A percentile compares a stretch with the other conserved stretches of the same genome.
Evolutionary conservation across 2,113 vertebrate genomes (phyloP).

Genomic region (Podiceps cristatus): DNA sequence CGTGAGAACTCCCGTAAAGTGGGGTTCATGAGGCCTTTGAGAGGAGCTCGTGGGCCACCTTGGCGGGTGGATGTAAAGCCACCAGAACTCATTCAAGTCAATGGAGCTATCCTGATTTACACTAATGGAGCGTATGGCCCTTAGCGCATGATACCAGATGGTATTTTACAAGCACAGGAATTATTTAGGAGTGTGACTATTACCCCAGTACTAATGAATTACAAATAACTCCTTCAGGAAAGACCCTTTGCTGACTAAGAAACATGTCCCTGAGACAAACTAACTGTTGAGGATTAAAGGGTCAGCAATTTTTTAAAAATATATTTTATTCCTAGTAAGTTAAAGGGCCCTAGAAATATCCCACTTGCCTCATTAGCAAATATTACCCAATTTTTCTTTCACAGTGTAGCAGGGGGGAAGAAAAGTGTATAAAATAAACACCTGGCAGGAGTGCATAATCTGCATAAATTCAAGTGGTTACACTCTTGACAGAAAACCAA

Average conservation of each 20-base stretch:
- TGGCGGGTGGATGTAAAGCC: background rate
- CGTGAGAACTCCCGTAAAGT: background rate
- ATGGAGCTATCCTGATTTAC: background rate
- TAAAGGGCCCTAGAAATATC: constrained; percentile 38
- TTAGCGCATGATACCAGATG: constrained; percentile 1
- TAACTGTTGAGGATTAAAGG: constrained; percentile 47
- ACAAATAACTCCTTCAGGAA: constrained; percentile 53
- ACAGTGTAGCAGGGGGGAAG: background rate
- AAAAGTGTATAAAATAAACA: constrained; percentile 59
- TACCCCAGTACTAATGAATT: constrained; percentile 51
- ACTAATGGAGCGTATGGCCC: background rate
- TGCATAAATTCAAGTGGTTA: constrained; percentile 57
- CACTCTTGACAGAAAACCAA: constrained; percentile 28
- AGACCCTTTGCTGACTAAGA: constrained; percentile 52
- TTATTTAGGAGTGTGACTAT: constrained; percentile 49
- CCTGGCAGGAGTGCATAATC: constrained; percentile 57
- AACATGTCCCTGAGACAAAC: constrained; percentile 31
- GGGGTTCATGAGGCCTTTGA: background rate
- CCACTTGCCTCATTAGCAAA: constrained; percentile 66
- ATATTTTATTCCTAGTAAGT: constrained; percentile 39
- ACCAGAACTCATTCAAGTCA: background rate
- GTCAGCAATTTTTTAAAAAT: constrained; percentile 57
- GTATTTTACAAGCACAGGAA: constrained; percentile 49
- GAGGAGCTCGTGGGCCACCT: background rate
- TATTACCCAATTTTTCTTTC: constrained; percentile 62